A percentile compares a stretch with the other conserved stretches of the same genome.
Evolutionary conservation across 2,888 invertebrate genomes (phyloP).

Genomic region (Orthosia gracilis): DNA sequence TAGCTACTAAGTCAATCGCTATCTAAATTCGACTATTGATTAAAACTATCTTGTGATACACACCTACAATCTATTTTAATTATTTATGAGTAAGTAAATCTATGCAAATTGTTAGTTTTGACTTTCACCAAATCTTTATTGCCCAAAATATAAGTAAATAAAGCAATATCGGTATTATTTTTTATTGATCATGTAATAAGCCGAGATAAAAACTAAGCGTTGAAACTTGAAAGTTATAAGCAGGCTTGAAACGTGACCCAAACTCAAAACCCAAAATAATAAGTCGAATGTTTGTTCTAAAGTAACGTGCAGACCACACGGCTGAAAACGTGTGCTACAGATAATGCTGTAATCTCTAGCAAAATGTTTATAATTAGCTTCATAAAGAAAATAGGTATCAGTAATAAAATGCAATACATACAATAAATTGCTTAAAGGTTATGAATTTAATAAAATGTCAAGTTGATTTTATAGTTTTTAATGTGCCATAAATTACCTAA

Average conservation of each 20-base stretch:
- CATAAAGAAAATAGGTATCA: not conserved
- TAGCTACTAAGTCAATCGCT: conserved; percentile 35
- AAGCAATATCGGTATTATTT: conserved; percentile 7
- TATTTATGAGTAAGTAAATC: not conserved
- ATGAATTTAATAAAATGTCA: no score
- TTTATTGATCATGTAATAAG: conserved; percentile 7
- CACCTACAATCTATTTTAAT: conserved; percentile 15
- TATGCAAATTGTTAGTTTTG: not conserved
- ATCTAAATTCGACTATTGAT: conserved; percentile 36
- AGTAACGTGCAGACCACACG: conserved; percentile 22
- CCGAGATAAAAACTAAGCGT: conserved; percentile 19
- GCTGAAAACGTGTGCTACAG: conserved; percentile 38
- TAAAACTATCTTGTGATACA: conserved; percentile 8
- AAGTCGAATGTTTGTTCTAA: conserved; percentile 21
- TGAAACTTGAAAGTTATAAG: conserved; percentile 18
- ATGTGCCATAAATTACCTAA: not conserved
- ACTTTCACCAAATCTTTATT: conserved; percentile 10
- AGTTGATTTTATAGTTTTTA: not conserved
- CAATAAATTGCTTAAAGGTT: not conserved
- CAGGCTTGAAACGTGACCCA: conserved; percentile 35
- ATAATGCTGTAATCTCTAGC: conserved; percentile 29
- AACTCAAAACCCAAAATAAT: conserved; percentile 29
- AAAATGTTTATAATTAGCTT: conserved; percentile 15
- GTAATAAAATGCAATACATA: conserved; percentile 10
- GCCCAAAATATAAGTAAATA: conserved; percentile 15